A percentile compares a stretch with the other conserved stretches of the same genome.
Conservation (phyloP, 2,888 invertebrate genomes). For the Pristionchus maxplancki region DNA sequence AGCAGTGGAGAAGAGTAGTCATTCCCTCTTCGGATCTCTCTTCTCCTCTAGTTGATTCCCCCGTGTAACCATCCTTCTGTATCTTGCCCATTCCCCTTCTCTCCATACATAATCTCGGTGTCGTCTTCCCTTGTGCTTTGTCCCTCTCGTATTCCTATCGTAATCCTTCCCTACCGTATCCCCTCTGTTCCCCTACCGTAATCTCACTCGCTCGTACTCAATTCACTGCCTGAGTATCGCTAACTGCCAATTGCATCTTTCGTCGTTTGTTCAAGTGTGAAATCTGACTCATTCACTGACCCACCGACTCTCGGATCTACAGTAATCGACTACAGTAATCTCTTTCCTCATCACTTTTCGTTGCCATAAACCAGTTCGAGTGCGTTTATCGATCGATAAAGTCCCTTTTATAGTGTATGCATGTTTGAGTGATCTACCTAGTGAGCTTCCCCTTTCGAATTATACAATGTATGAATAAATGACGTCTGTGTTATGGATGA, state of each 20-base stretch:
- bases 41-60: slow-evolving; percentile 24
- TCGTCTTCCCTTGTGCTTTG: slow-evolving; percentile 46
- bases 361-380: slow-evolving; percentile 37
- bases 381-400: slow-evolving; percentile 24
- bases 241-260: slow-evolving; percentile 7
- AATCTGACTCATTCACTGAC: neutral
- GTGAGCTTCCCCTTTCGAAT: slow-evolving; percentile 34
- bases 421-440: slow-evolving; percentile 25
- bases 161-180: neutral
- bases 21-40: slow-evolving; percentile 47
- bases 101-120: slow-evolving; percentile 47
- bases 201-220: slow-evolving; percentile 38
- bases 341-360: slow-evolving; percentile 32
- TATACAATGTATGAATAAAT: slow-evolving; percentile 40
- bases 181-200: slow-evolving; percentile 29
- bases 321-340: slow-evolving; percentile 39
- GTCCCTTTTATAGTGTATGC: slow-evolving; percentile 36
- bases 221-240: slow-evolving; percentile 34
- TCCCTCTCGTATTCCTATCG: slow-evolving; percentile 23
- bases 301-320: slow-evolving; percentile 25
- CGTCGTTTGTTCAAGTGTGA: slow-evolving; percentile 14
- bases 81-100: slow-evolving; percentile 34
- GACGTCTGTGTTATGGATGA: slow-evolving; percentile 17
- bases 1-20: neutral
- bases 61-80: neutral